Percentiles rank a stretch among this genome's conserved stretches.
phyloP scores from a whole-genome alignment of 2,113 vertebrate species.

The Oncorhynchus nerka region DNA sequence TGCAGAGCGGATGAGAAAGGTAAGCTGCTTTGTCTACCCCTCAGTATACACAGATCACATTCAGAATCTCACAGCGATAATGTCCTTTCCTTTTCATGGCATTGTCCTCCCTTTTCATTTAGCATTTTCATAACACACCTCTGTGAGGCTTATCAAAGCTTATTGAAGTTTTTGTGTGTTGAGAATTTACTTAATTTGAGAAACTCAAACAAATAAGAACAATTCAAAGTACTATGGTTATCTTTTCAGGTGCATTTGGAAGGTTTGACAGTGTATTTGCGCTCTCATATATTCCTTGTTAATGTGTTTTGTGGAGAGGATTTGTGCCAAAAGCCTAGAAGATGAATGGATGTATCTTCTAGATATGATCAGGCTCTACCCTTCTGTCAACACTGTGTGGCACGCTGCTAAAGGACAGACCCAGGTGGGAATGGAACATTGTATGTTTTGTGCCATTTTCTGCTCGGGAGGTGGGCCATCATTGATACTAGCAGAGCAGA shows the following conservation, averaged over 20 bases:
- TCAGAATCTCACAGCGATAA: conserved; percentile 24
- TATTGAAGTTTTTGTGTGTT: background rate
- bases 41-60: conserved; percentile 38
- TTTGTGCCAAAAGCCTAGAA: background rate
- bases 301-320: background rate
- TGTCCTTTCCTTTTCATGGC: conserved; percentile 5
- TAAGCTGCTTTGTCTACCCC: conserved; percentile 39
- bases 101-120: background rate
- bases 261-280: background rate
- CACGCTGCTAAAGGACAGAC: conserved; percentile 59
- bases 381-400: conserved; percentile 40
- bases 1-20: conserved; percentile 20
- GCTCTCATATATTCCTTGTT: background rate
- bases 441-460: conserved; percentile 58
- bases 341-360: background rate
- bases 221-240: background rate
- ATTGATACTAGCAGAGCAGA: conserved; percentile 64
- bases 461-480: conserved; percentile 50
- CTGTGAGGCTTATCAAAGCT: background rate
- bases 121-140: background rate
- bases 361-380: conserved; percentile 17
- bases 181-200: background rate
- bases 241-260: background rate
- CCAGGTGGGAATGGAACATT: conserved; percentile 64
- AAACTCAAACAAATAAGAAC: background rate